phyloP scores from a whole-genome alignment of 2,797 vertebrate species.

The Onychomys leucogaster region DNA sequence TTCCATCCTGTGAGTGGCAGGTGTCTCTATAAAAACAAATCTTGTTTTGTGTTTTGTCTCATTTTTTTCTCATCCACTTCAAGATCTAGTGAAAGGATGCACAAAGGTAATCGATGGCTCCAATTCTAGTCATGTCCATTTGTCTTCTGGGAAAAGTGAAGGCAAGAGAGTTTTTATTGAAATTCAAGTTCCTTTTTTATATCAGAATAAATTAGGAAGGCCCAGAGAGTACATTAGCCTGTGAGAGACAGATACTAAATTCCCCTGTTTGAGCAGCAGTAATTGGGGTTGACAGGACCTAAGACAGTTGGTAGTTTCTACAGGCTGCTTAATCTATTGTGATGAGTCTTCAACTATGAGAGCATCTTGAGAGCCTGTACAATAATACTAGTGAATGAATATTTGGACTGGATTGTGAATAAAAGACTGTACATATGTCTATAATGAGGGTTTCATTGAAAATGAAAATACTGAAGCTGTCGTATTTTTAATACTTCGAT shows the following conservation, averaged over 20 bases:
- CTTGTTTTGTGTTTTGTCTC: background rate
- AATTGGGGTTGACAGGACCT: constrained; percentile 73
- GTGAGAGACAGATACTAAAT: constrained; percentile 75
- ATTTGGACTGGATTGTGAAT: constrained; percentile 69
- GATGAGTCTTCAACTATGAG: constrained; percentile 77
- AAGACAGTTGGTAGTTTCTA: constrained; percentile 78
- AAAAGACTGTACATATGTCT: constrained; percentile 75
- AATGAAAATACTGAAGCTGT: constrained; percentile 78
- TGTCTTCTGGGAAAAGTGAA: constrained; percentile 73
- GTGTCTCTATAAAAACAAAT: background rate
- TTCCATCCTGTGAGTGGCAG: background rate
- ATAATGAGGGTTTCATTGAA: constrained; percentile 81
- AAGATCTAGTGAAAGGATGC: constrained; percentile 66
- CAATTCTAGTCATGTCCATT: constrained; percentile 62
- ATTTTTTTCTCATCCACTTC: constrained; percentile 36
- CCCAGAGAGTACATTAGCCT: constrained; percentile 51
- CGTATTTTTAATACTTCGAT: constrained; percentile 83
- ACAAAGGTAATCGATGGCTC: constrained; percentile 61
- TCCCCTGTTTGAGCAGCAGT: constrained; percentile 70
- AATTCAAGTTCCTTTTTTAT: constrained; percentile 75
- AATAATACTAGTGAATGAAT: constrained; percentile 75
- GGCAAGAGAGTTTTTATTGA: constrained; percentile 58
- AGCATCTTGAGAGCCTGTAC: constrained; percentile 51
- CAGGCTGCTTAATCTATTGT: constrained; percentile 76
- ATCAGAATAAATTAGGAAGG: constrained; percentile 77